Conservation (phyloP, 2,888 invertebrate genomes). For the Andricus quercusramuli region DNA sequence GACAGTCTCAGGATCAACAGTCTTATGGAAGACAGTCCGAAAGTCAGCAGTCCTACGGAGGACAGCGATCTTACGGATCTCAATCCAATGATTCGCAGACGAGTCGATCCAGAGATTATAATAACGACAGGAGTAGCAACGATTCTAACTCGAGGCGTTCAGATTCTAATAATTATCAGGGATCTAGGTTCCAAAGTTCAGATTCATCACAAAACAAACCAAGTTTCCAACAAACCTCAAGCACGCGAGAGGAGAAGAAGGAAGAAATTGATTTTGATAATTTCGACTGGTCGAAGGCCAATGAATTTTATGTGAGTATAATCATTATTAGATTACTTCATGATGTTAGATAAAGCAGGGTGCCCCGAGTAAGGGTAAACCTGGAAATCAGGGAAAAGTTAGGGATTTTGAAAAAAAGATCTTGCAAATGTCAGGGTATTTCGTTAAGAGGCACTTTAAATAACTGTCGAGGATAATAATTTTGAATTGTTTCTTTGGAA, state of each 20-base stretch:
- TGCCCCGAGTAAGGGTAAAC: too few relatives aligned
- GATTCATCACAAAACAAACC: slow-evolving; percentile 4
- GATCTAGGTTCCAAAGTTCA: slow-evolving; percentile 1
- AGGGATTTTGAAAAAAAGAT: too few relatives aligned
- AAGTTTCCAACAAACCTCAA: neutral
- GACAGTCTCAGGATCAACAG: neutral
- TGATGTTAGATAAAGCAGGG: neutral
- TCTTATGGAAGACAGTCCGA: too few relatives aligned
- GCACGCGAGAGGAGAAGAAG: neutral
- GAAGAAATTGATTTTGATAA: slow-evolving; percentile 49
- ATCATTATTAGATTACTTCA: neutral
- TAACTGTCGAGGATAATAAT: too few relatives aligned
- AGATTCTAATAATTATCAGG: slow-evolving; percentile 6
- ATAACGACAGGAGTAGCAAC: neutral
- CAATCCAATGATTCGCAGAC: neutral
- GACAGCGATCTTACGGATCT: neutral
- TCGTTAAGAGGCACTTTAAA: too few relatives aligned
- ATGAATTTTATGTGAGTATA: slow-evolving; percentile 78
- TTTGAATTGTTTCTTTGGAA: too few relatives aligned
- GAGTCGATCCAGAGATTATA: neutral
- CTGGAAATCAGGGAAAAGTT: too few relatives aligned
- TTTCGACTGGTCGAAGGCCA: slow-evolving; percentile 83
- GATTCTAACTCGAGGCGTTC: neutral
- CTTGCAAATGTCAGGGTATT: too few relatives aligned
- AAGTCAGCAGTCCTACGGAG: neutral